phyloP scores from a whole-genome alignment of 1,140 invertebrate species.

The Magallana angulata region DNA sequence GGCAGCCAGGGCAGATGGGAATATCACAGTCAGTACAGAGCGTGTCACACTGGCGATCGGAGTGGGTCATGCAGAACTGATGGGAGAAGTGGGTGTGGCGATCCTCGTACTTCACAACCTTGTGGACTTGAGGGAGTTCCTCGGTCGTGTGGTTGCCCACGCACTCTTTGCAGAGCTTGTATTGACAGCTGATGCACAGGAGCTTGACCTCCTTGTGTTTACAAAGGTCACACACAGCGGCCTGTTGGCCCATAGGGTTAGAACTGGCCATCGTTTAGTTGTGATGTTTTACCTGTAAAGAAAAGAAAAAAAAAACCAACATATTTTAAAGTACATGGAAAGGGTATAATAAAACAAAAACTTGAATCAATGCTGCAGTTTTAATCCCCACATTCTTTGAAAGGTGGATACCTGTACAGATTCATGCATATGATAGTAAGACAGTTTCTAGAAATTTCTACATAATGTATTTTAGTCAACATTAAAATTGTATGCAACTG shows the following conservation, averaged over 20 bases:
- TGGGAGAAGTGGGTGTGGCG: background rate
- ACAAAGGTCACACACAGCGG: background rate
- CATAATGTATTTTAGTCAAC: no score
- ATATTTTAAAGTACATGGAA: no score
- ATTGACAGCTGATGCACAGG: background rate
- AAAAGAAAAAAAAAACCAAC: no score
- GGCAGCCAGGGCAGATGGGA: background rate
- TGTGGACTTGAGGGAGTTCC: background rate
- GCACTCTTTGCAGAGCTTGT: conserved; percentile 14
- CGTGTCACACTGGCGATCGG: background rate
- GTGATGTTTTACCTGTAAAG: background rate
- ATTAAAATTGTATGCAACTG: no score
- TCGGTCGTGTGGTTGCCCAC: background rate
- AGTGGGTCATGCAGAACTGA: background rate
- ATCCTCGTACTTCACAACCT: background rate
- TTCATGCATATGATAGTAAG: no score
- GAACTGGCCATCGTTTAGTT: no score
- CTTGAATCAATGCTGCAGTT: no score
- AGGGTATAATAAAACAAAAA: no score
- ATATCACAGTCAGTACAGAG: conserved; percentile 5
- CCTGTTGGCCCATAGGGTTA: no score
- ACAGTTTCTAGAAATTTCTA: no score
- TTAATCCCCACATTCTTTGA: no score
- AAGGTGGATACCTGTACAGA: no score
- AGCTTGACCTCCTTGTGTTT: background rate